Evolutionary conservation across 2,888 invertebrate species (phyloP).

Genomic region (Bhutanitis thaidina): DNA sequence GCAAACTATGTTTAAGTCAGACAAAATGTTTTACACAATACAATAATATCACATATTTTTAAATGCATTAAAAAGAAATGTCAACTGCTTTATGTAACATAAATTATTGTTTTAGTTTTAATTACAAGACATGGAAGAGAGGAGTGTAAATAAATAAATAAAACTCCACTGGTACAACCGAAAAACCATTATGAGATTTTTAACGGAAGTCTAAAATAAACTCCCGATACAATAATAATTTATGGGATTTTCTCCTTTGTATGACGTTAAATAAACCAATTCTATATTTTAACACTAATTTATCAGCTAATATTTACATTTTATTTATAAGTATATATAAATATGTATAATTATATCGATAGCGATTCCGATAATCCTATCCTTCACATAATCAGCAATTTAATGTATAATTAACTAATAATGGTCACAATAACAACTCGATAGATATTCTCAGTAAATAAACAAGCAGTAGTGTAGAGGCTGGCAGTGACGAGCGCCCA

Average conservation of each 20-base stretch:
- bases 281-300: conserved; percentile 78
- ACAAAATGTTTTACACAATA: conserved; percentile 75
- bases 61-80: conserved; percentile 74
- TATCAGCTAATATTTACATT: conserved; percentile 77
- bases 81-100: conserved; percentile 50
- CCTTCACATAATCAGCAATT: conserved; percentile 69
- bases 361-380: conserved; percentile 73
- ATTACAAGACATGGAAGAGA: conserved; percentile 49
- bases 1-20: conserved; percentile 75
- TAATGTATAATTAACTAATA: conserved; percentile 79
- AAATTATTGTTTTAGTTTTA: conserved; percentile 26
- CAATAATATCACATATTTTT: conserved; percentile 79
- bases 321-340: conserved; percentile 80
- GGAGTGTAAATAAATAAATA: conserved; percentile 71
- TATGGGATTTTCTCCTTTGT: conserved; percentile 75
- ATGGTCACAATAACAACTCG: conserved; percentile 78
- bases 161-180: conserved; percentile 76
- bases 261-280: conserved; percentile 79
- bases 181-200: conserved; percentile 78
- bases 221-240: conserved; percentile 78
- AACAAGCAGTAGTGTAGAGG: conserved; percentile 73
- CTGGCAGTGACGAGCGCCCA: conserved; percentile 47
- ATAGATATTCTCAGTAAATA: conserved; percentile 78
- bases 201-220: conserved; percentile 73
- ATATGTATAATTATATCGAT: conserved; percentile 78